These are phyloP conservation scores for Phytoseiulus persimilis DNA, from an alignment of 2,888 invertebrate species.

Conservation along the genomic window DNA sequence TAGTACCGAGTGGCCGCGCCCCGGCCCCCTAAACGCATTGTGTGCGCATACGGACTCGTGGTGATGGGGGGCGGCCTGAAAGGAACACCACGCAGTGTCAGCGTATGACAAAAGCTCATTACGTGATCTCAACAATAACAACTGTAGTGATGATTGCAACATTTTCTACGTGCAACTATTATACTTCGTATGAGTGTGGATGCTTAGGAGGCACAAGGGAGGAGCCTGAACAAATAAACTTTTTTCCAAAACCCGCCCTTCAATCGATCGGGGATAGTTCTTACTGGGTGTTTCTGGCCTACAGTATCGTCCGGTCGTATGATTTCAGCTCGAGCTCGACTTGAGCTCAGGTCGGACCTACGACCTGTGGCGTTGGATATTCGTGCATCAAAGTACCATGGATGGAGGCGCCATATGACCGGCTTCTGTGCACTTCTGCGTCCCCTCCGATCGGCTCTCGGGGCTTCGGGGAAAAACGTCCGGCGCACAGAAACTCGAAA, in stretches of 20 bases:
- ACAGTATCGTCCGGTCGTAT: no score
- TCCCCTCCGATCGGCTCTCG: no score
- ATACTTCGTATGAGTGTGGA: background rate
- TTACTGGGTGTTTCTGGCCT: no score
- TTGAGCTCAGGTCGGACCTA: no score
- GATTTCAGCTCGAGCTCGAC: no score
- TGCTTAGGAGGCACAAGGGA: background rate
- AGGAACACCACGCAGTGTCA: conserved; percentile 26
- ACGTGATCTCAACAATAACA: background rate
- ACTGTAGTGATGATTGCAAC: background rate
- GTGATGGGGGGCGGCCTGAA: conserved; percentile 17
- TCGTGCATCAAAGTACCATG: no score
- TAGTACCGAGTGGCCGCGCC: conserved; percentile 31
- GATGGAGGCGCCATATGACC: no score
- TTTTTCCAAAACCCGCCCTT: background rate
- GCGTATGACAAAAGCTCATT: conserved; percentile 17
- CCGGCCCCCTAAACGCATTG: background rate
- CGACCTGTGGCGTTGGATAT: no score
- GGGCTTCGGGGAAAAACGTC: no score
- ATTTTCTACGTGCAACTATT: background rate
- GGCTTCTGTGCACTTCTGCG: no score
- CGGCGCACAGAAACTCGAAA: no score
- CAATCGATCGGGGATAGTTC: no score
- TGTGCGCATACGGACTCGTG: conserved; percentile 27
- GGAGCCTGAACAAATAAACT: background rate